phyloP scores from a whole-genome alignment of 2,888 invertebrate species.

The Acleris literana region DNA sequence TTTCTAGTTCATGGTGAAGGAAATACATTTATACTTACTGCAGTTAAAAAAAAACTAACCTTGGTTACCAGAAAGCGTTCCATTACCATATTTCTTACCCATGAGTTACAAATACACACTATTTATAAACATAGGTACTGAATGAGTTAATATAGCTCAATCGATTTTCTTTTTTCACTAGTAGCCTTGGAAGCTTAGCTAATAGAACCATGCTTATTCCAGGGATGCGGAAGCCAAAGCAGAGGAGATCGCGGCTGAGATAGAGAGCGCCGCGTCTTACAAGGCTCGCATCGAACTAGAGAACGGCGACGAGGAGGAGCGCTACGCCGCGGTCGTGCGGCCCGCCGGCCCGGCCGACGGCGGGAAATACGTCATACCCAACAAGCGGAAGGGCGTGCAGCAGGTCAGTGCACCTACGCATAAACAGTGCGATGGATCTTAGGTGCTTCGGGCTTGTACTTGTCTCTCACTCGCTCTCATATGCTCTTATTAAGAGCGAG shows the following conservation, averaged over 20 bases:
- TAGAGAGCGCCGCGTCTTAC: conserved; percentile 93
- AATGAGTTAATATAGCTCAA: background rate
- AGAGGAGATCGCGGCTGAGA: conserved; percentile 95
- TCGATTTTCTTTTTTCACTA: background rate
- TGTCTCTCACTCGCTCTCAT: background rate
- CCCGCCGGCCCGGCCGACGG: conserved; percentile 72
- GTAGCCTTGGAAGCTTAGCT: background rate
- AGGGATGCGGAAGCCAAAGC: conserved; percentile 93
- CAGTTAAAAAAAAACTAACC: too few relatives aligned
- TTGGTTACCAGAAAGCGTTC: too few relatives aligned
- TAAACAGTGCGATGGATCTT: too few relatives aligned
- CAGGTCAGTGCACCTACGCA: conserved; percentile 42
- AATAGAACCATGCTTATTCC: conserved; percentile 31
- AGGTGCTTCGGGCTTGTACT: too few relatives aligned
- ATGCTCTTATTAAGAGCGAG: background rate
- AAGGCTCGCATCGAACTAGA: conserved; percentile 93
- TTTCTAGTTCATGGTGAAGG: too few relatives aligned
- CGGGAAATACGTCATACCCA: conserved; percentile 90
- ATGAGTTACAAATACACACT: too few relatives aligned
- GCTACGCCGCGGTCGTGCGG: conserved; percentile 92
- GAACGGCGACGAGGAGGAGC: conserved; percentile 96
- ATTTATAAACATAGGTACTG: background rate
- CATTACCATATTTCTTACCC: too few relatives aligned
- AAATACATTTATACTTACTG: too few relatives aligned
- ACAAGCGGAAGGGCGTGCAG: conserved; percentile 88